phyloP scores from a whole-genome alignment of 2,888 invertebrate species.

The Andrena bucephala region DNA sequence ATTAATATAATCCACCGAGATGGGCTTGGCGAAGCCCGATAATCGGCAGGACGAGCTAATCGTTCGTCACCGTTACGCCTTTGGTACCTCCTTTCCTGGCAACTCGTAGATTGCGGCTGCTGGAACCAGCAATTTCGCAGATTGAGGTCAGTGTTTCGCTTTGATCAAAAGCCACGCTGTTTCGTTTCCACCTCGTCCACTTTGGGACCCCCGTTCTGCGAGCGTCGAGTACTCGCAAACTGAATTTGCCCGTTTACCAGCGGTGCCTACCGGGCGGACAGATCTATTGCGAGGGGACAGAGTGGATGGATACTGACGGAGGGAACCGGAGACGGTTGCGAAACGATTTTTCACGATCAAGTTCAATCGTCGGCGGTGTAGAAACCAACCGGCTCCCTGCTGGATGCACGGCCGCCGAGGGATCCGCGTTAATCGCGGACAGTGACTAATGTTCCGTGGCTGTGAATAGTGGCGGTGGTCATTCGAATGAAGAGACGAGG shows the following conservation, averaged over 20 bases:
- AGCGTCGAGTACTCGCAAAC: not conserved
- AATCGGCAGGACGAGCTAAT: not conserved
- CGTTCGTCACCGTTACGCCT: constrained; percentile 17
- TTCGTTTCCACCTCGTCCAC: constrained; percentile 9
- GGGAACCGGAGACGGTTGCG: constrained; percentile 39
- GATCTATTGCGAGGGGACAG: not conserved
- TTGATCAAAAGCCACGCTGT: constrained; percentile 19
- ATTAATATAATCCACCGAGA: not conserved
- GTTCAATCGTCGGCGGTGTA: constrained; percentile 60
- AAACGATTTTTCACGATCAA: constrained; percentile 67
- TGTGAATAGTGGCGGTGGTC: constrained; percentile 60
- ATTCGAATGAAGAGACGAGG: constrained; percentile 60
- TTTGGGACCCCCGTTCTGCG: not conserved
- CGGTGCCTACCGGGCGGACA: not conserved
- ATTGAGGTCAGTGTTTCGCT: constrained; percentile 46
- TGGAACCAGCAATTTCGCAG: constrained; percentile 27
- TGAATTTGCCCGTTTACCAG: constrained; percentile 7
- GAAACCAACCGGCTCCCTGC: constrained; percentile 28
- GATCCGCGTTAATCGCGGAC: constrained; percentile 73
- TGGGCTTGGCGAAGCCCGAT: no score
- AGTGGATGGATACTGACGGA: constrained; percentile 34
- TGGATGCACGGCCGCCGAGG: constrained; percentile 58
- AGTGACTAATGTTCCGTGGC: constrained; percentile 70
- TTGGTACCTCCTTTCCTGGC: constrained; percentile 27
- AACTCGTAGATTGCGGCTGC: constrained; percentile 17